phyloP scores from a whole-genome alignment of 2,113 vertebrate genomes.

The Panurus biarmicus region DNA sequence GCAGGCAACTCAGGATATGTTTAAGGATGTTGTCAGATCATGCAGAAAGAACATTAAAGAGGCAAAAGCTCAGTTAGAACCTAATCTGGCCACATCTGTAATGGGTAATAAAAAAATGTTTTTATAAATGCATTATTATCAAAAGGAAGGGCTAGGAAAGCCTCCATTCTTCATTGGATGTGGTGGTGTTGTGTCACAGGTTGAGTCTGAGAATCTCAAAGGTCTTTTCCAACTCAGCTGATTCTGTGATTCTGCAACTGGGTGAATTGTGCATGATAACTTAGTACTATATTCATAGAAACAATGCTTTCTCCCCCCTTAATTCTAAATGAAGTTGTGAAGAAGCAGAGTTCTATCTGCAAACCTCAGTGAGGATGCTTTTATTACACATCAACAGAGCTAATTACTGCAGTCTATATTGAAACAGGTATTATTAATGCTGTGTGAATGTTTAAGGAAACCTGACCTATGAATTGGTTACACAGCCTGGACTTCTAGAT shows the following conservation, averaged over 20 bases:
- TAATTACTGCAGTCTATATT: neutral
- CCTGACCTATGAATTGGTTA: neutral
- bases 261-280: neutral
- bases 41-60: neutral
- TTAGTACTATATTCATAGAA: neutral
- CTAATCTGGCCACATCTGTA: neutral
- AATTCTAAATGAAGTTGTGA: neutral
- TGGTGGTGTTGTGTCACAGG: too few species aligned
- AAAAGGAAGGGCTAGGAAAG: neutral
- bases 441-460: neutral
- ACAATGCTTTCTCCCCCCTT: neutral
- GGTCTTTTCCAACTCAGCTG: neutral
- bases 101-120: neutral
- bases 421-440: neutral
- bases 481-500: neutral
- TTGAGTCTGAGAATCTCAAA: neutral
- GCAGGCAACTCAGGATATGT: neutral
- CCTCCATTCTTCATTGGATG: neutral
- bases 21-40: neutral
- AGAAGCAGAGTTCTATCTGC: neutral
- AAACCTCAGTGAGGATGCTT: neutral
- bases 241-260: neutral
- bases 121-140: neutral
- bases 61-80: neutral
- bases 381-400: neutral